Base-by-base conservation (phyloP, 2,797 vertebrate species). In the Menidia menidia region DNA sequence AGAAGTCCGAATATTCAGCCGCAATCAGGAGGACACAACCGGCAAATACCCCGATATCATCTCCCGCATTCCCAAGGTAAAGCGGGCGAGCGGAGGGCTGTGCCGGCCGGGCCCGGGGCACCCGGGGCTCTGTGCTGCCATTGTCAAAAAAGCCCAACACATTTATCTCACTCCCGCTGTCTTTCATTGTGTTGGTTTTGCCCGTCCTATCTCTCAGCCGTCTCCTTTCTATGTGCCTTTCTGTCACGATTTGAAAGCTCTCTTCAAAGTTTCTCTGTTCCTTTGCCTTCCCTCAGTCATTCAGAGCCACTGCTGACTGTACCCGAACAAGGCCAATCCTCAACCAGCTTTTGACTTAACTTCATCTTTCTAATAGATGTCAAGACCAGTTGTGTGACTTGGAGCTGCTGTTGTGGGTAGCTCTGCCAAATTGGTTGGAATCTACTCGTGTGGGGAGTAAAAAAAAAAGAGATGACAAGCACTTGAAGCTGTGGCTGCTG, bases 11-110 rank as follows among this genome's bases (percentile, higher is more conserved):
- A 78, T 98, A 66, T 98, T 96, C 84, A 98, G 96, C 82, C 95
- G 96, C 67, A 97, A 97, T 84, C 96, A 97, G 78, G 97, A 98
- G 72, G 95, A 97, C 90, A 98, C 96, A 87, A 97, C 96, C 0
- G 93, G 89, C 72, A 97, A 96, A 88, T 98, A 97, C 78, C 96
- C 96, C 0, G 97, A 98, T 78, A 94, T 98, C 78, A 94, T 97
- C 83, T 87, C 93, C 31, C 93, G 96, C 59, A 92, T 97, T 35
- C 95, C 95, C 57, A 95, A 95, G 96, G 97, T 97, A 85, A 86
- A 63, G 62, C 67, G 7, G 62, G 33, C 0, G 14, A 67, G 68
- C 71, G 56, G 53, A 10, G 58, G 64, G 51, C 13, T 64, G 61
- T 5, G 35, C 52, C 10, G 77, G 59, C 75, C 77, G 58, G 6